These are phyloP conservation scores for Hirudinaria manillensis DNA, from an alignment of 2,888 invertebrate species.

Conservation along the genomic window DNA sequence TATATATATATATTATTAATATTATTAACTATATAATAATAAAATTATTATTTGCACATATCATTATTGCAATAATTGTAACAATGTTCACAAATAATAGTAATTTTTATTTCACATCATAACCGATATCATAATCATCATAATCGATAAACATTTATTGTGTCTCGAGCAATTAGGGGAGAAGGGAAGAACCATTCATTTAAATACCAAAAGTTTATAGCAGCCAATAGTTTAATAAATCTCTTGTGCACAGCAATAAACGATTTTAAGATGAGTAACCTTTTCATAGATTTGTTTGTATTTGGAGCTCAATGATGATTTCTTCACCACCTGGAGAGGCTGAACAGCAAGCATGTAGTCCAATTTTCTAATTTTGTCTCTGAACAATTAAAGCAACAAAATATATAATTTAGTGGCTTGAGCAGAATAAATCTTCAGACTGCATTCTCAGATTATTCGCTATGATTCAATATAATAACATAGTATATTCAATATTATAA, in stretches of 20 bases:
- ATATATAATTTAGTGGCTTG: neutral
- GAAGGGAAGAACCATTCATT: neutral
- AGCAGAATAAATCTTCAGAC: neutral
- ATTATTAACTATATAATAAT: too few relatives aligned
- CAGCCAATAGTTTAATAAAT: too few relatives aligned
- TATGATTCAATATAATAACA: neutral
- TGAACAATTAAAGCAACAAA: slow-evolving; percentile 42
- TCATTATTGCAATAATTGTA: neutral
- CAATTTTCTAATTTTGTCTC: slow-evolving; percentile 68
- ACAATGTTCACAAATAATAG: neutral
- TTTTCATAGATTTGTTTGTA: slow-evolving; percentile 52
- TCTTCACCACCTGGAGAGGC: slow-evolving; percentile 68
- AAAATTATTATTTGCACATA: neutral
- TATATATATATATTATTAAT: neutral
- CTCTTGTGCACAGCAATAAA: too few relatives aligned
- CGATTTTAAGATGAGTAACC: slow-evolving; percentile 40
- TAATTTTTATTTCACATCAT: too few relatives aligned
- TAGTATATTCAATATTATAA: neutral
- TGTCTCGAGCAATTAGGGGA: neutral
- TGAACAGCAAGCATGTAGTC: slow-evolving; percentile 73
- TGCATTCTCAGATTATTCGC: neutral
- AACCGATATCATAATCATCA: too few relatives aligned
- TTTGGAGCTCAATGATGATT: slow-evolving; percentile 50
- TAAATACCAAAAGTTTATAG: too few relatives aligned
- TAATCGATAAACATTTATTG: too few relatives aligned